A percentile compares a stretch with the other conserved stretches of the same genome.
Conservation (phyloP, 2,797 vertebrate genomes). For the Pseudomugil gertrudae region DNA sequence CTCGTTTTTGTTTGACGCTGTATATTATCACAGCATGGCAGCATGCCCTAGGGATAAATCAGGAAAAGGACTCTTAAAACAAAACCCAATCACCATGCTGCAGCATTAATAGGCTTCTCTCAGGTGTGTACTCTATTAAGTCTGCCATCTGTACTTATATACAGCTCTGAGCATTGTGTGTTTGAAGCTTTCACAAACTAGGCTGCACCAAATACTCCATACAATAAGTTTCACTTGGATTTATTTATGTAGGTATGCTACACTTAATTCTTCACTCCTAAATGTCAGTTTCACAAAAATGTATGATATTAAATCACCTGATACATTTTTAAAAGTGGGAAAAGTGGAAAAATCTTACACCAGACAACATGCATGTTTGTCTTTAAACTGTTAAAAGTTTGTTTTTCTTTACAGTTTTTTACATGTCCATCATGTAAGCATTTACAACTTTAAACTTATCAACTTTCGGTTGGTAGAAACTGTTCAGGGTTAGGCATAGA, state of each 20-base stretch:
- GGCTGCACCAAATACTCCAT: constrained; percentile 16
- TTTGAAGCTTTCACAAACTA: constrained; percentile 25
- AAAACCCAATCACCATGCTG: constrained; percentile 63
- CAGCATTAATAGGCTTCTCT: constrained; percentile 65
- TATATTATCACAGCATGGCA: constrained; percentile 58
- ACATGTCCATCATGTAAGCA: not conserved
- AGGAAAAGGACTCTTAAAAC: constrained; percentile 65
- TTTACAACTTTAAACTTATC: not conserved
- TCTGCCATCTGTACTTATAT: constrained; percentile 67
- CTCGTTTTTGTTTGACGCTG: constrained; percentile 55
- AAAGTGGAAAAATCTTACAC: no score
- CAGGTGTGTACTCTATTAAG: constrained; percentile 60
- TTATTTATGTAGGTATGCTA: not conserved
- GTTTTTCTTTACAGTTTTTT: not conserved
- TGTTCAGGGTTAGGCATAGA: not conserved
- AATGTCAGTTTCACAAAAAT: not conserved
- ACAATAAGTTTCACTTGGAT: not conserved
- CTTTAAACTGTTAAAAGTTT: no score
- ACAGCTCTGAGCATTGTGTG: constrained; percentile 16
- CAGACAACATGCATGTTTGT: no score
- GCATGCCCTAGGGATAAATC: constrained; percentile 58
- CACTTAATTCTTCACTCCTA: no score
- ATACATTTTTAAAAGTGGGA: not conserved
- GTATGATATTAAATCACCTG: not conserved
- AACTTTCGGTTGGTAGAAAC: not conserved